Evolutionary conservation across 2,797 vertebrate genomes (phyloP).

Genomic region (Adelosebastes latens): DNA sequence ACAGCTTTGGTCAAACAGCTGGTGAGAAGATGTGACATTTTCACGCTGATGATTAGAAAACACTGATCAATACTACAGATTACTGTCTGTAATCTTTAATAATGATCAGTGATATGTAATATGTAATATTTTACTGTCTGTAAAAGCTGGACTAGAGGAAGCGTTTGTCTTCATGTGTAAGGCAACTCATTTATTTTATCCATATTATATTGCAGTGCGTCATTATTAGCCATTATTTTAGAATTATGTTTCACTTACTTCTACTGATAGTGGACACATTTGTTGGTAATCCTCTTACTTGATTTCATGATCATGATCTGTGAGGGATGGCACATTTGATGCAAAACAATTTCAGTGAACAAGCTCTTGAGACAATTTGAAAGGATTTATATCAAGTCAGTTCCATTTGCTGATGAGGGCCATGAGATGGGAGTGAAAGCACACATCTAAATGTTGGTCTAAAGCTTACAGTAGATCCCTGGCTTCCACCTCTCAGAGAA

Average conservation of each 20-base stretch:
- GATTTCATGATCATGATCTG: background rate
- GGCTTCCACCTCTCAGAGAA: background rate
- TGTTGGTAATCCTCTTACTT: background rate
- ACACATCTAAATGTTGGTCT: background rate
- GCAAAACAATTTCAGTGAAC: background rate
- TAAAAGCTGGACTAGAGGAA: background rate
- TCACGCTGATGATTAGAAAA: constrained; percentile 5
- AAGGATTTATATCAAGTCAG: background rate
- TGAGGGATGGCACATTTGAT: background rate
- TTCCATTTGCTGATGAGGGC: background rate
- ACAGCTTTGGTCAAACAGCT: constrained; percentile 15
- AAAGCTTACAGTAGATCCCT: background rate
- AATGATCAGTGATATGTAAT: no score
- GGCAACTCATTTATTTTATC: background rate
- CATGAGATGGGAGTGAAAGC: background rate
- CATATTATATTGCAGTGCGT: background rate
- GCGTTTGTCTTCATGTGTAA: background rate
- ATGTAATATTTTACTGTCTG: background rate
- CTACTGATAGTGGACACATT: background rate
- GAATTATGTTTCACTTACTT: background rate
- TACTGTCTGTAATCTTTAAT: background rate
- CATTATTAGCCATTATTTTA: background rate
- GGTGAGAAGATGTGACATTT: background rate
- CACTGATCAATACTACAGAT: background rate
- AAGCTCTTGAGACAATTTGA: background rate